Evolutionary conservation across 2,797 vertebrate species (phyloP).

Genomic region (Phataginus tricuspis): DNA sequence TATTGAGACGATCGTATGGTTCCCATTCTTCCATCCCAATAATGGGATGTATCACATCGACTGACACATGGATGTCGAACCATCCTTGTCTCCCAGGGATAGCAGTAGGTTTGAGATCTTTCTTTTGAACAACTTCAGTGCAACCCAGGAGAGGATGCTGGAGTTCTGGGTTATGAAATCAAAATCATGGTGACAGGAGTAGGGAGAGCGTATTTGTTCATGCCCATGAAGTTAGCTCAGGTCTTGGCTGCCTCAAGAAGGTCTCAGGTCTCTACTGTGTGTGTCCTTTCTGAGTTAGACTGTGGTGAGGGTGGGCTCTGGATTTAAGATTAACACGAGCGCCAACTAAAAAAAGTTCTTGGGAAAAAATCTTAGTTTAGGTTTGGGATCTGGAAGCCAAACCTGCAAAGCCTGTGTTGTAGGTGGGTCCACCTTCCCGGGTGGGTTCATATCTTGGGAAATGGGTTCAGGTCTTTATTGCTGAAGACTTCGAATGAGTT

Average conservation of each 20-base stretch:
- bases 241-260: no score
- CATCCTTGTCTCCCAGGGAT: not conserved
- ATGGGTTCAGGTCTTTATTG: not conserved
- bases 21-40: not conserved
- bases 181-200: not conserved
- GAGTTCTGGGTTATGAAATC: not conserved
- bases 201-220: not conserved
- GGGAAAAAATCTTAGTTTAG: not conserved
- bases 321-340: not conserved
- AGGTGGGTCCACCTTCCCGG: accelerated
- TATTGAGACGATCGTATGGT: not conserved
- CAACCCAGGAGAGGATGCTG: not conserved
- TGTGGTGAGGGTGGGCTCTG: not conserved
- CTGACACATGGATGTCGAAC: not conserved
- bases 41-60: not conserved
- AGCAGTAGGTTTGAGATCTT: not conserved
- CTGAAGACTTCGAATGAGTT: not conserved
- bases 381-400: not conserved
- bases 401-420: not conserved
- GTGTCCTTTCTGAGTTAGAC: not conserved
- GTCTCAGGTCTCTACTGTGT: no score
- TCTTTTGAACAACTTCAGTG: not conserved
- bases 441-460: not conserved
- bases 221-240: not conserved
- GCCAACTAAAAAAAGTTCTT: not conserved